Evolutionary conservation across 2,113 vertebrate genomes (phyloP), one percentile per base, ranked within the genome.

Genomic region (Eulacestoma nigropectus): DNA sequence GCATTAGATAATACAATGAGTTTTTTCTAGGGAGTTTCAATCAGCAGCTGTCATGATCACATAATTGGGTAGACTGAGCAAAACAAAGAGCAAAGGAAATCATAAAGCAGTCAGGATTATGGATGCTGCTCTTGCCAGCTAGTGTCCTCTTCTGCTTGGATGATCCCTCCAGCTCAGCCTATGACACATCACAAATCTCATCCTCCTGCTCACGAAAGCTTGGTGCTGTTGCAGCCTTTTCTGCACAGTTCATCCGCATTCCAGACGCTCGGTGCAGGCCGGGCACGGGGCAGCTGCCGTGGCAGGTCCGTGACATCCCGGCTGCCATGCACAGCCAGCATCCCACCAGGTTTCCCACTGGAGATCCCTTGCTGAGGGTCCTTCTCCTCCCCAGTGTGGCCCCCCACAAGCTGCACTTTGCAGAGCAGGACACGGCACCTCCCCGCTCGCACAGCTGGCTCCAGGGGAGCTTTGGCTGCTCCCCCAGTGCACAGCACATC

Each of bases 201-300:
- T 21, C 41, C 41, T 33, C 42, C 42, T 49, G n/a, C 32, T 67
- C 63, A 47, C 20, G 21, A 23, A 7, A 19, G 12, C n/a, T 27
- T 25, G 55, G 9, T 30, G 16, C 76, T 39, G 15, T 9, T 62
- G 25, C 11, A 49, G 14, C 59, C 16, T 32, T 13, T 52, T 22
- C 79, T 72, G 70, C n/a, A 67, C 68, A 44, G 25, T 7, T 33
- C 46, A 8, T 33, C 50, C 41, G 19, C 7, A 4, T 11, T 30
- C 35, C 50, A 10, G 79, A 4, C 4, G 27, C 32, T 16, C 1
- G 0, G 12, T 7, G 16, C 9, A 18, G 32, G 21, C 30, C 29
- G 27, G 44, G 41, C 42, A 17, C 0, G 4, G 0, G 8, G 47
- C 62, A n/a, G 41, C 32, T 83, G n/a, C 73, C 6, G 1, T 3